Base-by-base conservation (phyloP, 2,797 vertebrate genomes). In the Hipposideros larvatus region DNA sequence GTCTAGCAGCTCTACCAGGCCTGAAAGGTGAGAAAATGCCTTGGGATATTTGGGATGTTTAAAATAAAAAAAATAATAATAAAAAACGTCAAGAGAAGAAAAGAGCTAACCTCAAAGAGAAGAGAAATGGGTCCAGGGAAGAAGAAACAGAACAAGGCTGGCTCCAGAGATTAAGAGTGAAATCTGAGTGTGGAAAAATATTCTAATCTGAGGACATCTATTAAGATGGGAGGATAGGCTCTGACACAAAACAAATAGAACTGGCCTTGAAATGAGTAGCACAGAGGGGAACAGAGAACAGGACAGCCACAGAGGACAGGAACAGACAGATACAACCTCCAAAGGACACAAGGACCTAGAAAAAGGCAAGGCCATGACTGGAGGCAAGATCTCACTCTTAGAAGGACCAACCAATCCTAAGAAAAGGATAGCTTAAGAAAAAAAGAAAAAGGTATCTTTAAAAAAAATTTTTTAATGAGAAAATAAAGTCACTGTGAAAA, bases 181-280 rank as follows among this genome's bases (percentile, higher is more conserved):
- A 88, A 94, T 63, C 26, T 48, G 86, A 96, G 74, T 11, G n/a
- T 11, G n/a, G 80, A 77, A 93, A 94, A 87, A 70, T 2, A 66
- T 13, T 73, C 85, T 73, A 26, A 70, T 80, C 70, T 2, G 26
- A 94, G 89, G 74, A 19, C n/a, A 83, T 73, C 88, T 88, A 65
- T n/a, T 22, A 85, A 90, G 66, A 86, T 11, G 53, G 34, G 13
- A 48, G 15, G 13, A 87, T 1, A 9, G 48, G 57, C 63, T 87
- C 79, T 51, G 61, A 51, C 4, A 31, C 7, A 22, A 75, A 85
- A 74, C 19, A 28, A 79, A 77, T 16, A 53, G 71, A 46, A 77
- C 77, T 37, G 16, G 46, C 51, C 59, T 31, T 84, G 86, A 94
- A 19, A 37, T 24, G 43, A 84, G 43, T 1, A 28, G 53, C 75